A percentile compares a stretch with the other conserved stretches of the same genome.
phyloP scores from a whole-genome alignment of 2,888 invertebrate genomes.

The Myopa tessellatipennis region DNA sequence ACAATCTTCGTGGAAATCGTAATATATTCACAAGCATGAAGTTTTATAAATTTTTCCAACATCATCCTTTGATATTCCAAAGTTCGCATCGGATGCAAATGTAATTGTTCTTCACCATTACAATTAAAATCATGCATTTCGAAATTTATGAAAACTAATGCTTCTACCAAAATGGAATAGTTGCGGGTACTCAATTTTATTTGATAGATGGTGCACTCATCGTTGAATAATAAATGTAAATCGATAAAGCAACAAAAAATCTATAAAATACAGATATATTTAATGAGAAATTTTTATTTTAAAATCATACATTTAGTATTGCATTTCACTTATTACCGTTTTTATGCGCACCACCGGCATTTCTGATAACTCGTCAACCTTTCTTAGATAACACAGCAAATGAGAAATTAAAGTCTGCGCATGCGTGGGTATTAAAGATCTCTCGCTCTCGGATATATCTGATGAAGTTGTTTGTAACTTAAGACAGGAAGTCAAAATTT shows the following conservation, averaged over 20 bases:
- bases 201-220: neutral
- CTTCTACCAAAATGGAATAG: conserved; percentile 28
- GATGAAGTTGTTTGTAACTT: conserved; percentile 24
- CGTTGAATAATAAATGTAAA: conserved; percentile 30
- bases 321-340: conserved; percentile 37
- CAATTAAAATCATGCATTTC: neutral
- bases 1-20: conserved; percentile 40
- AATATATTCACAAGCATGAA: conserved; percentile 42
- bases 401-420: conserved; percentile 33
- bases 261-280: conserved; percentile 33
- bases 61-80: conserved; percentile 45
- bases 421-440: neutral
- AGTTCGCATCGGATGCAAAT: conserved; percentile 41
- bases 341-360: conserved; percentile 41
- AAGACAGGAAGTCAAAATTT: conserved; percentile 40
- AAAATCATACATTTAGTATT: neutral
- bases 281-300: neutral
- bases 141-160: conserved; percentile 32
- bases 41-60: conserved; percentile 41
- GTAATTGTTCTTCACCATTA: conserved; percentile 32
- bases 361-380: conserved; percentile 32
- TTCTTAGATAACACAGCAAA: conserved; percentile 31
- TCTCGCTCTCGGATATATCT: neutral
- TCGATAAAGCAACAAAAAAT: conserved; percentile 42
- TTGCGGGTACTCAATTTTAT: neutral